Evolutionary conservation across 2,888 invertebrate species (phyloP).

Genomic region (Muscina levida): DNA sequence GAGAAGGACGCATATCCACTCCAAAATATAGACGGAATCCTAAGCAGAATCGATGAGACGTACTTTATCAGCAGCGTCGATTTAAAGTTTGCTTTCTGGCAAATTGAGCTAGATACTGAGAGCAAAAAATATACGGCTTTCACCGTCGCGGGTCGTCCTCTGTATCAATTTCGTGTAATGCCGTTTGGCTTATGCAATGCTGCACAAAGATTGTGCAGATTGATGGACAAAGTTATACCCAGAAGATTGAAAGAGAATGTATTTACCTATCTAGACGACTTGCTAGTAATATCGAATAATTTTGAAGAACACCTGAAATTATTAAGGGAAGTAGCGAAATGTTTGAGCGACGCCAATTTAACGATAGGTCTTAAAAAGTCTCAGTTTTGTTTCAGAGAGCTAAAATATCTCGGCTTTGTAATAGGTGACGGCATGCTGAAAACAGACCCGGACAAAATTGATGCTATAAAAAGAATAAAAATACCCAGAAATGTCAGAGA

Average conservation of each 20-base stretch:
- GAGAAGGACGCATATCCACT: constrained; percentile 30
- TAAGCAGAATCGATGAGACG: no score
- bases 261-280: background rate
- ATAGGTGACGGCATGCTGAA: constrained; percentile 27
- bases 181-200: constrained; percentile 1
- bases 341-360: no score
- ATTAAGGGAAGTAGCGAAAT: no score
- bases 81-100: background rate
- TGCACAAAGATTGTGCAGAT: background rate
- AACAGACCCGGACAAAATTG: constrained; percentile 41
- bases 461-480: constrained; percentile 42
- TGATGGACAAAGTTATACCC: constrained; percentile 6
- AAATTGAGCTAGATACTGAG: background rate
- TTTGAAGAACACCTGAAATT: background rate
- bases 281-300: background rate
- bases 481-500: constrained; percentile 30
- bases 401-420: constrained; percentile 9
- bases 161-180: background rate
- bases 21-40: no score
- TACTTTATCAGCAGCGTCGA: no score
- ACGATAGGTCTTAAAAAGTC: no score
- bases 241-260: background rate
- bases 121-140: background rate
- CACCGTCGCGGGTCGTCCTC: no score
- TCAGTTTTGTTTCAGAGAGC: constrained; percentile 25